These are phyloP conservation scores for Tribolium madens DNA, from an alignment of 1,140 invertebrate genomes.

Conservation along the genomic window DNA sequence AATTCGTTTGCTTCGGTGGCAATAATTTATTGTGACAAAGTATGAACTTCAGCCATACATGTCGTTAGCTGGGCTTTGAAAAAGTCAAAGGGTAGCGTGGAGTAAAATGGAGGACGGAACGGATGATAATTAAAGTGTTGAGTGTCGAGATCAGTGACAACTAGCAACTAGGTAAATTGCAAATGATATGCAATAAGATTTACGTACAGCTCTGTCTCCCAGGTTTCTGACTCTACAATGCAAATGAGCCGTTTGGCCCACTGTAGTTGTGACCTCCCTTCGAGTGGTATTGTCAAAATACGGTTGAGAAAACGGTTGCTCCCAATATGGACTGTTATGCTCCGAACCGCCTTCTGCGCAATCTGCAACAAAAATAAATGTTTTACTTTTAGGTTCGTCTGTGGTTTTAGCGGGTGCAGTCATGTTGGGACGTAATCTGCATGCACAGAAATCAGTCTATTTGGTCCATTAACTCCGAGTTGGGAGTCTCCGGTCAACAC, in stretches of 20 bases:
- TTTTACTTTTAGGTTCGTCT: constrained; percentile 1
- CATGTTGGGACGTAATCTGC: constrained; percentile 13
- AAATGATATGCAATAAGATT: constrained; percentile 45
- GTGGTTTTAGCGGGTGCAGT: constrained; percentile 1
- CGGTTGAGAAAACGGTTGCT: constrained; percentile 83
- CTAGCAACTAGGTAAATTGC: constrained; percentile 42
- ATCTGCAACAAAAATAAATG: constrained; percentile 60
- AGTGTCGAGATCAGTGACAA: constrained; percentile 33
- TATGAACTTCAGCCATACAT: neutral
- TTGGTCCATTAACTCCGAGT: constrained; percentile 19
- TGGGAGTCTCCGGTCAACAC: constrained; percentile 10
- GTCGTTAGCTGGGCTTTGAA: constrained; percentile 14
- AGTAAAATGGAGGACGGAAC: constrained; percentile 17
- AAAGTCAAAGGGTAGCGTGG: constrained; percentile 9
- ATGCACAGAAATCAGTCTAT: constrained; percentile 32
- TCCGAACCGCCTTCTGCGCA: constrained; percentile 58
- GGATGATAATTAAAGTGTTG: constrained; percentile 39
- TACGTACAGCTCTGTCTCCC: constrained; percentile 87
- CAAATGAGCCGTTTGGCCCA: constrained; percentile 86
- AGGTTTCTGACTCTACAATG: constrained; percentile 88
- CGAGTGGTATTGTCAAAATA: constrained; percentile 91
- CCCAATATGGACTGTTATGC: constrained; percentile 69
- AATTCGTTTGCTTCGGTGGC: neutral
- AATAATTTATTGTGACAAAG: neutral
- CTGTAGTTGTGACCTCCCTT: constrained; percentile 85